phyloP scores from a whole-genome alignment of 2,888 invertebrate genomes.

The Tachystola acroxantha region DNA sequence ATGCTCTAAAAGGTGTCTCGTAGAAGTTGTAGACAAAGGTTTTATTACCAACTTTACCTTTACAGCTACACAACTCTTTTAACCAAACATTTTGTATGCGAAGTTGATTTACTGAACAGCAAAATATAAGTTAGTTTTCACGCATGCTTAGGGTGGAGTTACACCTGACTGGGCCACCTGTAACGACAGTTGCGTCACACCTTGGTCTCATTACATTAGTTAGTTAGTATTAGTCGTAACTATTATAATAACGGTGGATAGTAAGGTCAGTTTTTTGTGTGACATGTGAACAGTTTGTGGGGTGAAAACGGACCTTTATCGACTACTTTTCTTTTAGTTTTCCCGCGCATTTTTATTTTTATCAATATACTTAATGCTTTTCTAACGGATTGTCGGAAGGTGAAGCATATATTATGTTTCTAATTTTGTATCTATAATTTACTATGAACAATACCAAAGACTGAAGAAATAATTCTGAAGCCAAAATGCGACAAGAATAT shows the following conservation, averaged over 20 bases:
- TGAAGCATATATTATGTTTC: too few relatives aligned
- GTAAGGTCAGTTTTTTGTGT: slow-evolving; percentile 25
- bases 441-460: too few relatives aligned
- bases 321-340: background rate
- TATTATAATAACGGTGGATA: slow-evolving; percentile 41
- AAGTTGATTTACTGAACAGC: background rate
- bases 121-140: slow-evolving; percentile 1
- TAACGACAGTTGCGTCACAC: slow-evolving; percentile 61
- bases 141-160: slow-evolving; percentile 35
- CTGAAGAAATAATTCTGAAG: too few relatives aligned
- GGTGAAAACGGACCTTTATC: slow-evolving; percentile 2
- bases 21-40: slow-evolving; percentile 32
- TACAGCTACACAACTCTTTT: slow-evolving; percentile 7
- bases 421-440: too few relatives aligned
- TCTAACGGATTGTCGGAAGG: background rate
- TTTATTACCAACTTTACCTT: slow-evolving; percentile 17
- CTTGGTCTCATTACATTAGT: slow-evolving; percentile 41
- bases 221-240: slow-evolving; percentile 26
- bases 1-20: slow-evolving; percentile 44
- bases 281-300: too few relatives aligned
- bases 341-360: background rate
- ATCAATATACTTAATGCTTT: too few relatives aligned
- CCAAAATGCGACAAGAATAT: too few relatives aligned
- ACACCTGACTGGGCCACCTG: slow-evolving; percentile 61
- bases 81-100: background rate